Evolutionary conservation across 2,797 vertebrate genomes (phyloP).

Genomic region (Takifugu ocellatus): DNA sequence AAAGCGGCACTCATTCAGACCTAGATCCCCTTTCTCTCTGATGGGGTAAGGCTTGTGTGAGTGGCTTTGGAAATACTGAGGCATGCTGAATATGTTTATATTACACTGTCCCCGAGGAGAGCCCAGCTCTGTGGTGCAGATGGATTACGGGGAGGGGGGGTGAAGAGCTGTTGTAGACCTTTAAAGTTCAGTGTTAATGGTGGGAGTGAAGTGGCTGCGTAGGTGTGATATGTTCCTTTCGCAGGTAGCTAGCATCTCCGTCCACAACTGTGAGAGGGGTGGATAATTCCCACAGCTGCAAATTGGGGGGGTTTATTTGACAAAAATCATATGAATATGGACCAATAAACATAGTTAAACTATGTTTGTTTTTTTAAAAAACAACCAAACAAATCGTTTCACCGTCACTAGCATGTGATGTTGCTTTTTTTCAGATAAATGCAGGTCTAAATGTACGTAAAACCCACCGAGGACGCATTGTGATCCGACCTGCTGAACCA

Average conservation of each 20-base stretch:
- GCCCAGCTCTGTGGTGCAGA: conserved; percentile 63
- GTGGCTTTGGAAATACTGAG: conserved; percentile 74
- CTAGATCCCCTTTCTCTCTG: conserved; percentile 57
- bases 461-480: too few relatives aligned
- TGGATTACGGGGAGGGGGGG: conserved; percentile 57
- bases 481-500: too few relatives aligned
- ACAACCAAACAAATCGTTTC: too few relatives aligned
- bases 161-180: conserved; percentile 58
- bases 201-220: conserved; percentile 68
- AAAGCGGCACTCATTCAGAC: conserved; percentile 67
- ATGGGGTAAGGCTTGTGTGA: conserved; percentile 58
- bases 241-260: conserved; percentile 47
- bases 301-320: too few relatives aligned
- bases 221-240: conserved; percentile 66
- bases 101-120: conserved; percentile 64
- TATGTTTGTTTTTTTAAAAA: too few relatives aligned
- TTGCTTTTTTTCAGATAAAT: too few relatives aligned
- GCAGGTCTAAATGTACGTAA: too few relatives aligned
- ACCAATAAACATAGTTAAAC: too few relatives aligned
- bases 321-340: too few relatives aligned
- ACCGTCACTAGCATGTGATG: too few relatives aligned
- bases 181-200: conserved; percentile 69
- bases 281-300: conserved; percentile 31
- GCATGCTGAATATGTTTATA: conserved; percentile 68
- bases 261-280: conserved; percentile 16